These are phyloP conservation scores for Vespertilio murinus DNA, from an alignment of 2,797 vertebrate species.

Conservation along the genomic window DNA sequence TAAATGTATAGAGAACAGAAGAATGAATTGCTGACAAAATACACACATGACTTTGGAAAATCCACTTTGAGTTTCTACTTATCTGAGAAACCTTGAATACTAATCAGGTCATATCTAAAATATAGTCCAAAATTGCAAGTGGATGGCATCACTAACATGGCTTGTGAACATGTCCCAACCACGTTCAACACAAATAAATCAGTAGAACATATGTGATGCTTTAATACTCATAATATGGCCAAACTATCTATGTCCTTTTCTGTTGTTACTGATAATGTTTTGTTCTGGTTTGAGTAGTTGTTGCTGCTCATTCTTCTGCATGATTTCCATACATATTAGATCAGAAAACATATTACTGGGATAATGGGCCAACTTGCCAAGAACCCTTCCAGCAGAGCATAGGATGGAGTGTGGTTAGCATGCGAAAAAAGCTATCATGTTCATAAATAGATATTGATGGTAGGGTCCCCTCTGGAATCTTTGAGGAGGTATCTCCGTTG, in stretches of 20 bases:
- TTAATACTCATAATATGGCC: neutral
- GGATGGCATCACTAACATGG: neutral
- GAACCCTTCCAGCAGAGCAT: neutral
- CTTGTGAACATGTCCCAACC: neutral
- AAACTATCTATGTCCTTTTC: neutral
- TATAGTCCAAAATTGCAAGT: neutral
- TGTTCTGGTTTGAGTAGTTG: neutral
- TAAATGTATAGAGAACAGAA: neutral
- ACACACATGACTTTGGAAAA: neutral
- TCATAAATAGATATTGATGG: neutral
- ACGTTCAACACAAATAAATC: neutral
- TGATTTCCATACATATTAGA: constrained; percentile 7
- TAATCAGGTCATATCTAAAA: neutral
- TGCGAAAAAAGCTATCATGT: neutral
- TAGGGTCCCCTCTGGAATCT: fast-evolving
- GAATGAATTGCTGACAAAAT: neutral
- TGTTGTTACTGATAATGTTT: neutral
- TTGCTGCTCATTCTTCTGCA: neutral
- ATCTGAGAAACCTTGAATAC: neutral
- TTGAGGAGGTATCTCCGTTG: neutral
- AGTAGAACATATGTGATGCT: neutral
- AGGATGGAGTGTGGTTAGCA: neutral
- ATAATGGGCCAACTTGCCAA: neutral
- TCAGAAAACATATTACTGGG: neutral
- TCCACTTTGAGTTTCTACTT: neutral